Evolutionary conservation across 2,113 vertebrate species (phyloP), one percentile per base, ranked within the genome.

Genomic region (Epinephelus moara): DNA sequence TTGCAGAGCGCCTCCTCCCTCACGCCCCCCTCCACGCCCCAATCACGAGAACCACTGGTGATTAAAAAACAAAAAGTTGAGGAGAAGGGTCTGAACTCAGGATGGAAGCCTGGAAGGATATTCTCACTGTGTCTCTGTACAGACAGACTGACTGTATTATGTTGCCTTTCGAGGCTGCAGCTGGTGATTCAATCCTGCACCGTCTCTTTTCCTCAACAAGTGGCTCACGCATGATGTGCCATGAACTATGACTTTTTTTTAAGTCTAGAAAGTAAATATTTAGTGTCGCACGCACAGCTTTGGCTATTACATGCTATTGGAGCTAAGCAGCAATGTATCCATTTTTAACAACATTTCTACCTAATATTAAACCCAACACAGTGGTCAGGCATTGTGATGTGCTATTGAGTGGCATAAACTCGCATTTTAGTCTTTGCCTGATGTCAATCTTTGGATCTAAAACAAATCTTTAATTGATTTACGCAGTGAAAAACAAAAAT

Each of bases 11-110:
- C 97, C 97, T 1, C 97, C 97, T 19, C 97, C 97, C 0, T 96
- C 96, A 27, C 95, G 96, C 7, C 97, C 96, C 50, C 98, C 97
- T 2, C 97, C 98, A 7, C 96, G 96, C 15, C 97, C 97, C 55
- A 93, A 93, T 27, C 89, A 95, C 0, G 93, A 95, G 21, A 47
- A 50, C 49, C 12, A 62, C 75, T 77, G 63, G 79, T 67, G 40
- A 56, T 9, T 27, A 37, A 27, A 55, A 23, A 25, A 1, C 9
- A 62, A 13, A 61, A 15, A 27, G 13, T 49, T 53, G 49, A 85
- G 50, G 70, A 52, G 75, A 27, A 52, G 53, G 59, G 42, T 57
- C 11, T 3, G 11, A 69, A 18, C 52, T 80, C 69, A 50, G 21
- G 67, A 71, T 42, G 25, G 75, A 73, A 47, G 75, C 53, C 42